Evolutionary conservation across 2,797 vertebrate species (phyloP), one percentile per base, ranked within the genome.

Genomic region (Anguilla obscura): DNA sequence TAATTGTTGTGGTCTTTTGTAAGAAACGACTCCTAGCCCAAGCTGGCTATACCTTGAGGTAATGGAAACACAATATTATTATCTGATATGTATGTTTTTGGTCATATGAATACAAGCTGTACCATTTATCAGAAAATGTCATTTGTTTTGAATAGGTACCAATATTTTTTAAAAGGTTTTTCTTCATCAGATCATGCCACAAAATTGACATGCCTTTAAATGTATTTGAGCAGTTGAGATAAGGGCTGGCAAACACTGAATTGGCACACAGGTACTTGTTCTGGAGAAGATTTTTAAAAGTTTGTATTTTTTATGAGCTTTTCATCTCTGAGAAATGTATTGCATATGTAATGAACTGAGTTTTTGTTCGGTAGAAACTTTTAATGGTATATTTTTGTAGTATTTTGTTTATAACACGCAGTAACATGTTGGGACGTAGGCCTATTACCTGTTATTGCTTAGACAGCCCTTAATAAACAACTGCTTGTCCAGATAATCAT

Each of bases 31-130:
- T 79, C 33, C 74, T 16, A 40, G 74, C 16, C 36, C 16, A 79
- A 21, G 5, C 74, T 45, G 18, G 7, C 33, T 45, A 79, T 79
- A 33, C 69, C 33, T 40, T 45, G 69, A 79, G 74, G 33, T 79
- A 79, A 79, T 79, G 36, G 33, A 36, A 79, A 79, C 66, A 71
- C 16, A 79, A 16, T 45, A 40, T 40, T 79, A 40, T 79, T 79
- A 79, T 79, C 74, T 79, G 74, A 79, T 79, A 16, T 40, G 36
- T 36, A 79, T 79, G 74, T 74, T 74, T 30, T 30, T 74, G 27
- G 27, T 66, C n/a, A 6, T 27, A 30, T 40, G 36, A 79, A 45
- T 40, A 21, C 74, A 79, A 79, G 36, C 74, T 79, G 74, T 79
- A 45, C 33, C 33, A 40, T 40, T 36, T 18, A 40, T 2, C n/a